Base-by-base conservation (phyloP, 2,888 invertebrate species). In the Leptinotarsa haldemani region DNA sequence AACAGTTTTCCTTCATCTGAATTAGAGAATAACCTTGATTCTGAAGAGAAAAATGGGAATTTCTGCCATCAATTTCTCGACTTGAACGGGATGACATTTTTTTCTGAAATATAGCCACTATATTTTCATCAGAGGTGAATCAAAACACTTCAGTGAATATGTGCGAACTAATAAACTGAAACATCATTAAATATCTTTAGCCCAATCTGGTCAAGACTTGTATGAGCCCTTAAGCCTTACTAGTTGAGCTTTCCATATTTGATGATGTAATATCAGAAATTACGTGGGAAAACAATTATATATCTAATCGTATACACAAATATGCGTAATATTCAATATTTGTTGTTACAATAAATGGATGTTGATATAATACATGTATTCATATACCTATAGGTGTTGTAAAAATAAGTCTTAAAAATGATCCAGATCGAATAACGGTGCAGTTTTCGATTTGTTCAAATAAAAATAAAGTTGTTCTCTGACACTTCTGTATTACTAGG, bases 151-250 rank as follows among this genome's bases (percentile, higher is more conserved):
- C 50, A 15, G n/a, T 15, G 3, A 40, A 40, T 13, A 16, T 61
- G 15, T 25, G 25, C 9, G n/a, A 61, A 40, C 5, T 5, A 61
- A n/a, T 7, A 1, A 30, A 61, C 16, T n/a, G n/a, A n/a, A 61
- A 40, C 73, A 68, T 75, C 58, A 69, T 58, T 71, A 69, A 69
- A 74, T 63, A 73, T 70, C 16, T 71, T 71, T 48, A 65, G 18
- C 71, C 74, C 74, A 50, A 70, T 66, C 68, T 40, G 75, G 76
- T 61, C 53, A 71, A 77, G 80, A 81, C 80, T 74, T 81, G 80
- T 63, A 75, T 82, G 83, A 83, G 83, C 83, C 83, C 83, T 83
- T 81, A 71, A 78, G 82, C 81, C 80, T 65, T 75, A 78, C 75
- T 76, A 70, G 76, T 76, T 73, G 81, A 77, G 74, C 76, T 75